Evolutionary conservation across 2,113 vertebrate species (phyloP).

Genomic region (Pseudonaja textilis): DNA sequence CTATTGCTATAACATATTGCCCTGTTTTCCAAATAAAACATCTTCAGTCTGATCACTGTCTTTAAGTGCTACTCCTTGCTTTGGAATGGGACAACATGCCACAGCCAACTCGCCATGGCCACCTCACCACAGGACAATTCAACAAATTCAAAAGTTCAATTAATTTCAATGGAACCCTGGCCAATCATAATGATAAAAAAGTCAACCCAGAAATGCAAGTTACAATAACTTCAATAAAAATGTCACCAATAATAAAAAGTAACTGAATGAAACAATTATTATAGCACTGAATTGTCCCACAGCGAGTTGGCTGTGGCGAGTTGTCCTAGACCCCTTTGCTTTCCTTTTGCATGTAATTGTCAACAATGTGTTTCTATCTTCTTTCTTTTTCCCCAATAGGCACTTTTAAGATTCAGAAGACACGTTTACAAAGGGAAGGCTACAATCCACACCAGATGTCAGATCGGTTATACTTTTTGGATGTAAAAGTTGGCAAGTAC

Average conservation of each 20-base stretch:
- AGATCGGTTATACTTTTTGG: constrained; percentile 81
- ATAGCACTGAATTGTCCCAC: not conserved
- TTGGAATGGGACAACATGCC: not conserved
- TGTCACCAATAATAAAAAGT: not conserved
- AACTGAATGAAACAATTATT: not conserved
- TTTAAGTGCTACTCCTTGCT: not conserved
- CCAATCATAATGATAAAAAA: not conserved
- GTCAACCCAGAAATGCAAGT: not conserved
- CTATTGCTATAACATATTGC: not conserved
- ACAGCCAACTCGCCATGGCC: not conserved
- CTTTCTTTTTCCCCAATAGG: constrained; percentile 59
- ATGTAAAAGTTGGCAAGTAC: constrained; percentile 73
- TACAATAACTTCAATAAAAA: not conserved
- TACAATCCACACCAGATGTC: constrained; percentile 71
- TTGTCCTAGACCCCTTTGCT: not conserved
- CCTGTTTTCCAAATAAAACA: not conserved
- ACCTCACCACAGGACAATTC: not conserved
- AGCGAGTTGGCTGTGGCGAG: not conserved
- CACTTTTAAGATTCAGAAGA: constrained; percentile 91
- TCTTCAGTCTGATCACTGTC: not conserved
- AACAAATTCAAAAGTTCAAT: not conserved
- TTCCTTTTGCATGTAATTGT: not conserved
- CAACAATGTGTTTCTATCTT: rapidly evolving
- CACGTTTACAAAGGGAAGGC: constrained; percentile 77
- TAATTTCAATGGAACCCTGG: not conserved